phyloP scores from a whole-genome alignment of 2,797 vertebrate genomes.

The Etheostoma perlongum region DNA sequence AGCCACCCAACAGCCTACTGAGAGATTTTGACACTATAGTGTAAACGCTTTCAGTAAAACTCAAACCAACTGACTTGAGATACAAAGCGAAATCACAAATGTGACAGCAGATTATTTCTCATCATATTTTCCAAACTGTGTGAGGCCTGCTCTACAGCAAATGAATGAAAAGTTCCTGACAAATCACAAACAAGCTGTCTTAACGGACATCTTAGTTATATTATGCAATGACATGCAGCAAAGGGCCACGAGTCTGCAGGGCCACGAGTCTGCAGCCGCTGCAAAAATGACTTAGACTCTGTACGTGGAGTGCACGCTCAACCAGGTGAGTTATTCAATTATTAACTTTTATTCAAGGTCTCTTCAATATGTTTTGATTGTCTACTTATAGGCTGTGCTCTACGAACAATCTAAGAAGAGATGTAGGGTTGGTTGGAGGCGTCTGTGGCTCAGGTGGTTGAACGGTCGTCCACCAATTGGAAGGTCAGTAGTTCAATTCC shows the following conservation, averaged over 20 bases:
- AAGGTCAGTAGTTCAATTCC: no score
- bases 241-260: no score
- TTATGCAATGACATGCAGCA: no score
- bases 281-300: no score
- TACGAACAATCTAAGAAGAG: not conserved
- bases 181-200: conserved; percentile 27
- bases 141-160: conserved; percentile 7
- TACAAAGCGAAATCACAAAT: conserved; percentile 24
- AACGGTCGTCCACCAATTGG: no score
- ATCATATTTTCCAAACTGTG: conserved; percentile 6
- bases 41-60: conserved; percentile 20
- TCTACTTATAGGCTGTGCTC: not conserved
- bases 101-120: conserved; percentile 38
- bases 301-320: no score
- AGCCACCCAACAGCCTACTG: conserved; percentile 15
- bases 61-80: conserved; percentile 29
- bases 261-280: no score
- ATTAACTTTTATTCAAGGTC: no score
- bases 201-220: conserved; percentile 22
- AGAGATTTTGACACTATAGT: conserved; percentile 24
- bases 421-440: no score
- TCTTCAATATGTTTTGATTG: not conserved
- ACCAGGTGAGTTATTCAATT: no score
- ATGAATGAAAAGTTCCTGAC: conserved; percentile 19
- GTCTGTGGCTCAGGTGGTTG: no score